Percentiles rank a stretch among this genome's conserved stretches.
phyloP scores from a whole-genome alignment of 2,888 invertebrate genomes.

The Salpingus planirostris region DNA sequence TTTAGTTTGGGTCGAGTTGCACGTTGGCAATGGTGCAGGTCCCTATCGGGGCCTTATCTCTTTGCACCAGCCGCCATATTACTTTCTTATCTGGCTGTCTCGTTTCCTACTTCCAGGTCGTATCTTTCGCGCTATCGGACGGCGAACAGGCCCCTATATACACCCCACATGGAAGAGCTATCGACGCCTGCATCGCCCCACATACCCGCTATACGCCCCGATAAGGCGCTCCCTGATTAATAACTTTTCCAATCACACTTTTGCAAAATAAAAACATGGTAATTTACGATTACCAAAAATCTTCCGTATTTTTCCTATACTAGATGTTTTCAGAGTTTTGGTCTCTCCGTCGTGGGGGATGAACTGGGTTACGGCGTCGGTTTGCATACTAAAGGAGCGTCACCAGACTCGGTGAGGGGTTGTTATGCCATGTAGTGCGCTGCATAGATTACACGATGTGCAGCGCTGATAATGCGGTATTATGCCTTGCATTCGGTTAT shows the following conservation, averaged over 20 bases:
- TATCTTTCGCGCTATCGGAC: constrained; percentile 40
- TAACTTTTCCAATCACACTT: too few relatives aligned
- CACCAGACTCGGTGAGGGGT: constrained; percentile 1
- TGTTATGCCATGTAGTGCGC: constrained; percentile 10
- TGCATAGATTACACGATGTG: constrained; percentile 16
- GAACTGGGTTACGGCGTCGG: too few relatives aligned
- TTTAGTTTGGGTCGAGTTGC: too few relatives aligned
- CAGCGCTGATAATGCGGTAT: constrained; percentile 13
- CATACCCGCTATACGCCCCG: constrained; percentile 19
- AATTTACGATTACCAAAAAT: too few relatives aligned
- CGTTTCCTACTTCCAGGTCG: constrained; percentile 41
- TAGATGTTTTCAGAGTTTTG: too few relatives aligned
- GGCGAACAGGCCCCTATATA: constrained; percentile 32
- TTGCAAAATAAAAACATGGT: too few relatives aligned
- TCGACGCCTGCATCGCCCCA: constrained; percentile 18
- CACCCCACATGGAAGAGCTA: constrained; percentile 15
- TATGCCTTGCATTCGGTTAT: constrained; percentile 14
- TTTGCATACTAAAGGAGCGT: too few relatives aligned
- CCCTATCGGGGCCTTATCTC: constrained; percentile 38
- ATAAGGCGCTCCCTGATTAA: constrained; percentile 18
- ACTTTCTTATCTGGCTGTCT: constrained; percentile 41
- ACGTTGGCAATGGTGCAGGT: constrained; percentile 25
- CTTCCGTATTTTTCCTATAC: too few relatives aligned
- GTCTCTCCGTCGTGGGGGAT: too few relatives aligned
- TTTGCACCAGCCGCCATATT: constrained; percentile 40